These are phyloP conservation scores for Halyomorpha halys DNA, from an alignment of 1,140 invertebrate species.

Conservation along the genomic window DNA sequence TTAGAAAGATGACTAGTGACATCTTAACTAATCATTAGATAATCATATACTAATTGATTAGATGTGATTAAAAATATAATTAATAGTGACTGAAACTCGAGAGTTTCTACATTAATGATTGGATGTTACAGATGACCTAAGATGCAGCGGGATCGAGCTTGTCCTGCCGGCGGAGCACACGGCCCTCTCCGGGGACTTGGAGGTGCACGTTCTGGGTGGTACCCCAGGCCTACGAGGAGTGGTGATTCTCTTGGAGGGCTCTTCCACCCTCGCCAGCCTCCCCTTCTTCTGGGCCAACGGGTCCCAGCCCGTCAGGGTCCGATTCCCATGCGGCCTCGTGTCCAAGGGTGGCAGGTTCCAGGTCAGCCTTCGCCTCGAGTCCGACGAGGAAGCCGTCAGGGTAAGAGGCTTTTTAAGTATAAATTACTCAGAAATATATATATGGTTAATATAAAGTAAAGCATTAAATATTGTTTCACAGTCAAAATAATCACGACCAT, in stretches of 20 bases:
- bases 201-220: constrained; percentile 25
- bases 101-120: too few species aligned
- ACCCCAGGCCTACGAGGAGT: constrained; percentile 14
- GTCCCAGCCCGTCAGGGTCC: constrained; percentile 34
- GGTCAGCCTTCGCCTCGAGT: constrained; percentile 32
- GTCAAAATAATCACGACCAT: too few species aligned
- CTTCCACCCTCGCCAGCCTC: constrained; percentile 14
- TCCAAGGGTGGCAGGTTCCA: constrained; percentile 48
- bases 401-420: too few species aligned
- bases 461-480: too few species aligned
- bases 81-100: too few species aligned
- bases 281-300: constrained; percentile 23
- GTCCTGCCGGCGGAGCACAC: constrained; percentile 30
- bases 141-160: constrained; percentile 29
- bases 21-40: too few species aligned
- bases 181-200: constrained; percentile 31
- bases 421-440: too few species aligned
- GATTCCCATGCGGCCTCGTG: constrained; percentile 57
- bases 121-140: constrained; percentile 24
- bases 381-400: constrained; percentile 28
- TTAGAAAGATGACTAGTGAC: too few species aligned
- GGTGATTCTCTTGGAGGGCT: constrained; percentile 21
- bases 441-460: too few species aligned
- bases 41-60: too few species aligned
- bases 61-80: too few species aligned